phyloP scores from a whole-genome alignment of 2,888 invertebrate genomes.

The Rugalucina vietnamica region DNA sequence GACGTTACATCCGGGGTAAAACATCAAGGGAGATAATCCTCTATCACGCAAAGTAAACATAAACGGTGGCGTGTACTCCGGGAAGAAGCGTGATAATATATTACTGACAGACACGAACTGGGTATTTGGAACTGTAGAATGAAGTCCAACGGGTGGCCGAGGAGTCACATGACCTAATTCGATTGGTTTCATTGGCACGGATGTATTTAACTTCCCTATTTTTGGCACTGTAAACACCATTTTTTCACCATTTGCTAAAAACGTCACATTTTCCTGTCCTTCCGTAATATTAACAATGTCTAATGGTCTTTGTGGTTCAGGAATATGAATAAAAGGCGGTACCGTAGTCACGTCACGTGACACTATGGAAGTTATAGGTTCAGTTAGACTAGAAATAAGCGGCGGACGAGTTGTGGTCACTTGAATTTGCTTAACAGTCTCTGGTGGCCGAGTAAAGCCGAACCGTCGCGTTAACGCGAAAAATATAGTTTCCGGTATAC shows the following conservation, averaged over 20 bases:
- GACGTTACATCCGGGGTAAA: constrained; percentile 61
- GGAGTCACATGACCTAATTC: not conserved
- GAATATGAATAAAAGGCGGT: not conserved
- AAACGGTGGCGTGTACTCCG: constrained; percentile 53
- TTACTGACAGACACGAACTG: constrained; percentile 61
- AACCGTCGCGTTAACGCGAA: not conserved
- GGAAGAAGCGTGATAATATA: constrained; percentile 51
- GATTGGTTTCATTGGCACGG: not conserved
- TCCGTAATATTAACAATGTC: not conserved
- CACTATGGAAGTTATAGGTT: constrained; percentile 13
- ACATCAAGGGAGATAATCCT: constrained; percentile 44
- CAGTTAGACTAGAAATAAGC: not conserved
- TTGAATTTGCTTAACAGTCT: too few relatives aligned
- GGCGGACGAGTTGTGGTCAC: not conserved
- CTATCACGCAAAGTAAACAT: constrained; percentile 33
- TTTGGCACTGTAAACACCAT: constrained; percentile 12
- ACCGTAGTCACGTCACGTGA: constrained; percentile 31
- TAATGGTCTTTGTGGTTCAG: not conserved
- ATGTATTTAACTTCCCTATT: constrained; percentile 1
- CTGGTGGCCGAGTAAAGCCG: not conserved
- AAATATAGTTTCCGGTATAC: not conserved
- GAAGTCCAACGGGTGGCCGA: not conserved
- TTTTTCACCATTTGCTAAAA: constrained; percentile 17
- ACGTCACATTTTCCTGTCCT: constrained; percentile 4
- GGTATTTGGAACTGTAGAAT: constrained; percentile 40